phyloP scores from a whole-genome alignment of 2,888 invertebrate species.

The Dolichopus griseipennis region DNA sequence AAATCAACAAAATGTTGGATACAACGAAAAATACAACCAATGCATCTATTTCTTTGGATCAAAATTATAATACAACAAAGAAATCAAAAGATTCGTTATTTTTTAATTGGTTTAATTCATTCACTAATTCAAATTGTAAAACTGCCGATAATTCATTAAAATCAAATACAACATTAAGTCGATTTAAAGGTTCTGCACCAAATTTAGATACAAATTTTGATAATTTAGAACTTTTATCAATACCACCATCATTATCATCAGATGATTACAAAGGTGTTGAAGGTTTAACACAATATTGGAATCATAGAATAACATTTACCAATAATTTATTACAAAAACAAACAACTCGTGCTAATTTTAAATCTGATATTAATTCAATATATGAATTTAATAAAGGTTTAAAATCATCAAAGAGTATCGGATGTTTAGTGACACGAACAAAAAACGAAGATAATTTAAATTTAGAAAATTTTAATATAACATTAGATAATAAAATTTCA shows the following conservation, averaged over 20 bases:
- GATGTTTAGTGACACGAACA: conserved; percentile 12
- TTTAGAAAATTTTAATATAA: neutral
- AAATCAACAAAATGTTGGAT: conserved; percentile 12
- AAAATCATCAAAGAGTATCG: conserved; percentile 15
- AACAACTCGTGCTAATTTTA: neutral
- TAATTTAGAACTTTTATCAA: neutral
- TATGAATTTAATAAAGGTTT: conserved; percentile 11
- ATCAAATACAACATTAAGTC: neutral
- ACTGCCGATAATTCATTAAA: neutral
- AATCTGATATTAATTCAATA: conserved; percentile 22
- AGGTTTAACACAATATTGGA: conserved; percentile 39
- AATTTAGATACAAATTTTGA: conserved; percentile 6
- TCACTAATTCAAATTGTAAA: neutral
- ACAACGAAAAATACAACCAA: conserved; percentile 8
- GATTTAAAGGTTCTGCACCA: conserved; percentile 8
- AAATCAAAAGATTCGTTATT: conserved; percentile 14
- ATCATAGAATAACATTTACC: conserved; percentile 35
- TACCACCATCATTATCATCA: neutral
- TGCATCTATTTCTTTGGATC: neutral
- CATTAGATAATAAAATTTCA: neutral
- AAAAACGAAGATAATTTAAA: neutral
- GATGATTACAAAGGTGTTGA: conserved; percentile 39
- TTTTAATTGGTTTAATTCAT: conserved; percentile 15
- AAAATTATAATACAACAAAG: neutral
- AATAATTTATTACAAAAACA: conserved; percentile 6